phyloP scores from a whole-genome alignment of 2,888 invertebrate genomes.

The Heliconius cydno region DNA sequence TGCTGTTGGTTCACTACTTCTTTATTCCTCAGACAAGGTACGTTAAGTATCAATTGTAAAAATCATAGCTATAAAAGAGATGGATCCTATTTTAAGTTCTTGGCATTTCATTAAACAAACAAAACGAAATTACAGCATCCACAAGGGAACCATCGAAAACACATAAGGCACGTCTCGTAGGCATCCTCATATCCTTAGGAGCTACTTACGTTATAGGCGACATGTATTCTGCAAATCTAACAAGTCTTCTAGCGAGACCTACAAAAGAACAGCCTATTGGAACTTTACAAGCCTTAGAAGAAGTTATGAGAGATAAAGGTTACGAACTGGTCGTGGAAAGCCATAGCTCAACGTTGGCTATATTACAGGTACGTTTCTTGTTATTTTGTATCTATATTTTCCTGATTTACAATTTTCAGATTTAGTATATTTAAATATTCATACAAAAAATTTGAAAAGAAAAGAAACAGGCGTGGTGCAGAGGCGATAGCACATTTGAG shows the following conservation, averaged over 20 bases:
- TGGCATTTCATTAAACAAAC: background rate
- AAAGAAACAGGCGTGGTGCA: too few relatives aligned
- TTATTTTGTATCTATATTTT: too few relatives aligned
- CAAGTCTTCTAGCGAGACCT: constrained; percentile 88
- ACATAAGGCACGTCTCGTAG: constrained; percentile 87
- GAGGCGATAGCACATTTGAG: too few relatives aligned
- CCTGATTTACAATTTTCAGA: too few relatives aligned
- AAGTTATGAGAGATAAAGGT: constrained; percentile 85
- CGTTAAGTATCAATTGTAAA: too few relatives aligned
- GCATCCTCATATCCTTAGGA: constrained; percentile 87
- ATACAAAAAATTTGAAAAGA: too few relatives aligned
- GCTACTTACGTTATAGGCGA: constrained; percentile 91
- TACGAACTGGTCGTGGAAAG: constrained; percentile 88
- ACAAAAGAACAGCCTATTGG: constrained; percentile 88
- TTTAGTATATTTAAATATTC: too few relatives aligned
- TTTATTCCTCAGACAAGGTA: constrained; percentile 87
- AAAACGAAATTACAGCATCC: constrained; percentile 66
- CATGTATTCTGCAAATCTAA: constrained; percentile 90
- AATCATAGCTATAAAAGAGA: too few relatives aligned
- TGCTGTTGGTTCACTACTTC: constrained; percentile 90
- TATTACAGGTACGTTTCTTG: constrained; percentile 82
- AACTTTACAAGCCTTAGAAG: constrained; percentile 85
- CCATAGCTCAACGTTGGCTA: constrained; percentile 88
- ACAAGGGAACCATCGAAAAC: constrained; percentile 85
- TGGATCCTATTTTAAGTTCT: too few relatives aligned